A percentile compares a stretch with the other conserved stretches of the same genome.
These are phyloP conservation scores for Lathamus discolor DNA, from an alignment of 2,113 vertebrate species.

Conservation along the genomic window DNA sequence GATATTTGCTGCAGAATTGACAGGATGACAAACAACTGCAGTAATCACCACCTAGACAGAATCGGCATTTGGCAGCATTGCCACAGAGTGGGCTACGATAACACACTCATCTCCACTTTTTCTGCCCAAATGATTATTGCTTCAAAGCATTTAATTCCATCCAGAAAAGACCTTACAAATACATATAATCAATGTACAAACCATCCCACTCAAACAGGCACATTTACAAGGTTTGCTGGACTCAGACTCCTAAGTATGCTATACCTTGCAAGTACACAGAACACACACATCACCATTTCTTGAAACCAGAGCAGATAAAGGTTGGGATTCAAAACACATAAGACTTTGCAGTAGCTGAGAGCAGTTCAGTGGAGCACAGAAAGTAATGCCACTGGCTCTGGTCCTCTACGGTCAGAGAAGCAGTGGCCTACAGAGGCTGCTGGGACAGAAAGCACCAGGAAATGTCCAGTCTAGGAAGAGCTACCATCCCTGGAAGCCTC, in stretches of 20 bases:
- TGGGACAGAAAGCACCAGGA: neutral
- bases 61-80: neutral
- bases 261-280: neutral
- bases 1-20: neutral
- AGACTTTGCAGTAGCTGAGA: neutral
- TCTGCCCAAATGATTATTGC: neutral
- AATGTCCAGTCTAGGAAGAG: neutral
- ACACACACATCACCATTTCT: neutral
- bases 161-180: neutral
- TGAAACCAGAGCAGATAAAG: neutral
- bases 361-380: neutral
- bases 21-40: neutral
- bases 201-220: neutral
- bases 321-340: neutral
- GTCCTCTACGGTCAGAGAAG: neutral
- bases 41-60: neutral
- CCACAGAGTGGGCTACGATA: neutral
- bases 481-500: neutral
- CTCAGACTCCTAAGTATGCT: neutral
- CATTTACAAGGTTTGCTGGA: neutral
- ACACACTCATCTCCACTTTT: neutral
- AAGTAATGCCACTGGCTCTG: neutral
- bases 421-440: neutral
- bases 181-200: neutral
- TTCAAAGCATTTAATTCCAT: neutral